Conservation (phyloP, 53 echinoderm and acorn worm species). For the Hippasteria phrygiana region DNA sequence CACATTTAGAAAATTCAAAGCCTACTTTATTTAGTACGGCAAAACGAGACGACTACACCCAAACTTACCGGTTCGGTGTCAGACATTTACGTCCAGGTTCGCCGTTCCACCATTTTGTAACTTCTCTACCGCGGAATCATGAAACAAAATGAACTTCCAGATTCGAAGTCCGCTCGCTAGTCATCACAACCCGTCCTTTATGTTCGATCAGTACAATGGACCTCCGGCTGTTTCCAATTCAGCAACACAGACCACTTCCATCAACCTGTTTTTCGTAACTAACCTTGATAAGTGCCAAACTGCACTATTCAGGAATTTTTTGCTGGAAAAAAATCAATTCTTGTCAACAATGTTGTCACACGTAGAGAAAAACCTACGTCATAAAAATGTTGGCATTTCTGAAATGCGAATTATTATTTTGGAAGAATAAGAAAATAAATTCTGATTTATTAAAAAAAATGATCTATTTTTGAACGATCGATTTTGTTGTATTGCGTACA, state of each 20-base stretch:
- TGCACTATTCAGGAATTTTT: conserved; percentile 42
- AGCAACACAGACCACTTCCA: not conserved
- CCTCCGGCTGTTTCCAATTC: conserved; percentile 13
- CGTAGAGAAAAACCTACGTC: not conserved
- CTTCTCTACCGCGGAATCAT: not conserved
- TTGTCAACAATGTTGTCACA: no score
- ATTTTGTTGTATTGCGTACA: no score
- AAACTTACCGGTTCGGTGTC: not conserved
- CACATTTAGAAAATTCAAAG: no score
- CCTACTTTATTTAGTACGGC: no score
- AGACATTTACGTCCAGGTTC: not conserved
- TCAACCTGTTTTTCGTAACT: not conserved
- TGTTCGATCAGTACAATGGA: not conserved
- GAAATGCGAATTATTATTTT: no score
- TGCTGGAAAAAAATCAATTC: not conserved
- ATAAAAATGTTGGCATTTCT: not conserved
- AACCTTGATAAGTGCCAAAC: conserved; percentile 31
- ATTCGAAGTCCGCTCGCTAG: not conserved
- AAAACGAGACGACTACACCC: not conserved
- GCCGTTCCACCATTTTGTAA: not conserved
- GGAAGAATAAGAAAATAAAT: no score
- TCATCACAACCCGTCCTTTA: not conserved
- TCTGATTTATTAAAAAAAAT: no score
- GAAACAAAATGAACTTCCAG: not conserved
- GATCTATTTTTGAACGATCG: no score